phyloP scores from a whole-genome alignment of 2,113 vertebrate genomes.

The Ursus arctos region DNA sequence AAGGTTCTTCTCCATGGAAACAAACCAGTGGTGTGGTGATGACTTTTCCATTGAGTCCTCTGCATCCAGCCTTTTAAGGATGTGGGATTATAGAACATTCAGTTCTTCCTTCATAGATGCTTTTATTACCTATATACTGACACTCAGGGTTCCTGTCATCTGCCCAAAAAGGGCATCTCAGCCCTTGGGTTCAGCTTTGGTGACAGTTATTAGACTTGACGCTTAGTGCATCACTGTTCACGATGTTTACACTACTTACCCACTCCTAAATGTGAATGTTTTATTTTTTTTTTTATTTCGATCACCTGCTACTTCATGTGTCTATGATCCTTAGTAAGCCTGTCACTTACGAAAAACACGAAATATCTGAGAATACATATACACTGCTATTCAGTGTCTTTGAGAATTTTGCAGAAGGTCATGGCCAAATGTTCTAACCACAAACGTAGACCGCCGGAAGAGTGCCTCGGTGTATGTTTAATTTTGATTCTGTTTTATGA shows the following conservation, averaged over 20 bases:
- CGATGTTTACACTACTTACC: background rate
- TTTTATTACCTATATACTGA: background rate
- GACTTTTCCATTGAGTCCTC: rapidly evolving
- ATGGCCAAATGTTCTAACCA: background rate
- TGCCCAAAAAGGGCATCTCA: background rate
- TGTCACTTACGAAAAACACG: too few relatives aligned
- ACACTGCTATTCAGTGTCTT: background rate
- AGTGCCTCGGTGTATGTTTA: background rate
- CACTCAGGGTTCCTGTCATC: background rate
- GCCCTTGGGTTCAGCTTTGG: background rate
- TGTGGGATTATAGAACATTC: rapidly evolving
- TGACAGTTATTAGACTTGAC: background rate
- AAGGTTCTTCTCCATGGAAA: background rate
- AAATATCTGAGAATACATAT: rapidly evolving
- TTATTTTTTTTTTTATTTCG: background rate
- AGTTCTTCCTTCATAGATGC: rapidly evolving
- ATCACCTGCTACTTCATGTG: background rate
- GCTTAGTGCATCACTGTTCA: background rate
- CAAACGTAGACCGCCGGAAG: background rate
- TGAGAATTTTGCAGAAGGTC: background rate
- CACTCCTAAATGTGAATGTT: background rate
- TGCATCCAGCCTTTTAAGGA: background rate
- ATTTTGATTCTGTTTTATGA: background rate
- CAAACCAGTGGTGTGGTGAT: rapidly evolving
- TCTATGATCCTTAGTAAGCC: background rate